Percentiles rank a stretch among this genome's conserved stretches.
These are phyloP conservation scores for Ophion costatus DNA, from an alignment of 2,888 invertebrate genomes.

Conservation along the genomic window DNA sequence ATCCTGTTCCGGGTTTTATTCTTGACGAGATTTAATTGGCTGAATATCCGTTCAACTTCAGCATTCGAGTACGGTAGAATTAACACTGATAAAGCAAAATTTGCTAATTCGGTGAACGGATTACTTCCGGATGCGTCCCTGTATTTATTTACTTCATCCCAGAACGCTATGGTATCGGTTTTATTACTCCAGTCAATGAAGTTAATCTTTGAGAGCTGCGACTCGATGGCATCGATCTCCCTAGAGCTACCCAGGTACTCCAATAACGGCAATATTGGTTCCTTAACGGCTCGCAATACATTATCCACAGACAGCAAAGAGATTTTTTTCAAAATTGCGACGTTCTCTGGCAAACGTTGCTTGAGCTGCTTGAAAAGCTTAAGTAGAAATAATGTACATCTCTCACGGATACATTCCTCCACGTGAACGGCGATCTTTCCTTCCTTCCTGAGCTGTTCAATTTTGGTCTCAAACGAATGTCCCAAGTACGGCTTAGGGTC, in stretches of 20 bases:
- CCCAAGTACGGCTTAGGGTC: slow-evolving; percentile 54
- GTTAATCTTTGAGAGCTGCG: slow-evolving; percentile 51
- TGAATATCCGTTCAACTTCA: too few relatives aligned
- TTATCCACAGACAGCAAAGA: slow-evolving; percentile 56
- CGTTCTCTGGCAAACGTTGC: slow-evolving; percentile 59
- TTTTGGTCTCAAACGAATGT: slow-evolving; percentile 48
- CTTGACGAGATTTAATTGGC: too few relatives aligned
- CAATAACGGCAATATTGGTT: slow-evolving; percentile 29
- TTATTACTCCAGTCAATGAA: too few relatives aligned
- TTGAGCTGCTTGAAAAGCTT: slow-evolving; percentile 59
- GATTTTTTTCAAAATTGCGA: slow-evolving; percentile 50
- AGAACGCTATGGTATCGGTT: slow-evolving; percentile 59
- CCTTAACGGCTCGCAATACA: slow-evolving; percentile 39
- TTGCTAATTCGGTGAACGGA: slow-evolving; percentile 50
- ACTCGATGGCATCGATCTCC: slow-evolving; percentile 48
- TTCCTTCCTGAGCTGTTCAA: slow-evolving; percentile 40
- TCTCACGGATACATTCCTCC: slow-evolving; percentile 41
- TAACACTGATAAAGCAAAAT: slow-evolving; percentile 60
- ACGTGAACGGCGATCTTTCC: slow-evolving; percentile 1
- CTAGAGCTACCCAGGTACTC: slow-evolving; percentile 8
- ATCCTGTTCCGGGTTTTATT: too few relatives aligned
- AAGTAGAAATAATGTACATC: slow-evolving; percentile 57
- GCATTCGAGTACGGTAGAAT: slow-evolving; percentile 56
- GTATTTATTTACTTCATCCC: slow-evolving; percentile 57
- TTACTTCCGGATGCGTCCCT: slow-evolving; percentile 61